Base-by-base conservation (phyloP, 2,888 invertebrate genomes). In the Gymnoscelis rufifasciata region DNA sequence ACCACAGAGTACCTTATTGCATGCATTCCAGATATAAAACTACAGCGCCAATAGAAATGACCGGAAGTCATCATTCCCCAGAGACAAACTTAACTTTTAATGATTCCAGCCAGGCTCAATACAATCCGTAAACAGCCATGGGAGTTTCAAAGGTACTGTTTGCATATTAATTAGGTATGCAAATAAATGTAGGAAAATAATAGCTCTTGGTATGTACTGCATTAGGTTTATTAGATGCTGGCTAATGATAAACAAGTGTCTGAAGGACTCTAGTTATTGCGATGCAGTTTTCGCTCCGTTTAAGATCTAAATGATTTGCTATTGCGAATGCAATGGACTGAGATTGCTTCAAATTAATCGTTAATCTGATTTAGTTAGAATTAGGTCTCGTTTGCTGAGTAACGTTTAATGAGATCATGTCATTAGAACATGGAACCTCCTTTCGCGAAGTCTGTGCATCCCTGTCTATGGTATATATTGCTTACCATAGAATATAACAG, bases 401-500 rank as follows among this genome's bases (percentile, higher is more conserved):
- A 8, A 14, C n/a, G 8, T 7, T n/a, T n/a, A n/a, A n/a, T n/a
- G n/a, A n/a, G n/a, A n/a, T n/a, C n/a, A n/a, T n/a, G n/a, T n/a
- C n/a, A n/a, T n/a, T n/a, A n/a, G n/a, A n/a, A n/a, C n/a, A n/a
- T n/a, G n/a, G n/a, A n/a, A n/a, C n/a, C n/a, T n/a, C n/a, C n/a
- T n/a, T n/a, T n/a, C n/a, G n/a, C n/a, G n/a, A n/a, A n/a, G n/a
- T n/a, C n/a, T n/a, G n/a, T n/a, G n/a, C n/a, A 19, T 19, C 19
- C 19, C 5, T 19, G 19, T 19, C 19, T 19, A 19, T 19, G 19
- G 19, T 19, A 19, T 19, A 19, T 19, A 19, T 19, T 3, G 59
- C 68, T 75, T 62, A 88, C 89, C 90, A 66, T 88, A 88, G 51
- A 93, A 89, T 43, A 93, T 90, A 45, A 93, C 83, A 53, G 90